Evolutionary conservation across 2,888 invertebrate species (phyloP).

Genomic region (Dascillus cervinus): DNA sequence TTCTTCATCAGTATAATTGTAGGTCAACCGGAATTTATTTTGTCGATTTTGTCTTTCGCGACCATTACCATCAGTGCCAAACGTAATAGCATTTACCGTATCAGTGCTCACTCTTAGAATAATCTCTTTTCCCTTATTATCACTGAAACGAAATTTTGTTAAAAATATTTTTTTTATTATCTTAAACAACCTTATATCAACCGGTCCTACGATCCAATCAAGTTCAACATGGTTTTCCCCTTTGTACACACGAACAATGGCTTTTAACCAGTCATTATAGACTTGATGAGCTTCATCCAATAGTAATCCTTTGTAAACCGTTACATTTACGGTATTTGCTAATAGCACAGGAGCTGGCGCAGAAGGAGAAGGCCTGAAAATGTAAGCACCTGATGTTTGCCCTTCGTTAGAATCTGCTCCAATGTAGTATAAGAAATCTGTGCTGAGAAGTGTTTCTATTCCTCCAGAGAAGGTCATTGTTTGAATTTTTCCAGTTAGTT

Average conservation of each 20-base stretch:
- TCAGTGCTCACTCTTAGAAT: slow-evolving; percentile 56
- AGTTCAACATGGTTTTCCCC: slow-evolving; percentile 45
- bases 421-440: slow-evolving; percentile 65
- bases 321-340: slow-evolving; percentile 19
- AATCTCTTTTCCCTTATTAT: slow-evolving; percentile 59
- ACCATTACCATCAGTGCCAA: slow-evolving; percentile 75
- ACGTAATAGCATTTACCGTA: slow-evolving; percentile 49
- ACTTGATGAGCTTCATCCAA: slow-evolving; percentile 57
- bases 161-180: slow-evolving; percentile 4
- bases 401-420: too few relatives aligned
- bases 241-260: slow-evolving; percentile 51
- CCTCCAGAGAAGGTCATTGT: not conserved
- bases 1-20: slow-evolving; percentile 46
- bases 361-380: slow-evolving; percentile 53
- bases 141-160: slow-evolving; percentile 13
- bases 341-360: slow-evolving; percentile 27
- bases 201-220: slow-evolving; percentile 58
- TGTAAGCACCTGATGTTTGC: slow-evolving; percentile 68
- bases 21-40: slow-evolving; percentile 51
- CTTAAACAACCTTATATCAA: slow-evolving; percentile 44
- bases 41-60: slow-evolving; percentile 59
- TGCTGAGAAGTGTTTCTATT: too few relatives aligned
- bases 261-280: slow-evolving; percentile 55
- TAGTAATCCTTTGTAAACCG: slow-evolving; percentile 38
- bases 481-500: slow-evolving; percentile 35